Base-by-base conservation (phyloP, 2,888 invertebrate species). In the Thecophora atra region DNA sequence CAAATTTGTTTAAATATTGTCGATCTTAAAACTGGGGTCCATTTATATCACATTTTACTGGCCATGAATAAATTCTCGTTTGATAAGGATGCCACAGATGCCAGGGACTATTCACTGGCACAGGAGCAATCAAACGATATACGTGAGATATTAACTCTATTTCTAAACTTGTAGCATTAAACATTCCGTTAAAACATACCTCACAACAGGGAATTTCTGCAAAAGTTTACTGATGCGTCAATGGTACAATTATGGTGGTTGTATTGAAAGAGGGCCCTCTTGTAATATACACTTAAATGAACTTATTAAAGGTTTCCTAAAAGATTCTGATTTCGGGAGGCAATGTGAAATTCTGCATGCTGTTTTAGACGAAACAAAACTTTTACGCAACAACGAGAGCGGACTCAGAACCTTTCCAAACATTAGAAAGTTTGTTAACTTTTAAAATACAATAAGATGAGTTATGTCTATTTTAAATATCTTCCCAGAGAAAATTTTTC, bases 161-260 rank as follows among this genome's bases (percentile, higher is more conserved):
- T 17, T 52, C 7, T 42, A 62, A 19, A 21, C 24, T 21, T 66
- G 13, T 44, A 17, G 0, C 17, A 26, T 54, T 24, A 28, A 37
- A 51, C 19, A 28, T 42, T 15, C 28, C 19, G n/a, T 28, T 54
- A 24, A 8, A 13, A 6, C 37, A 54, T 7, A 37, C 19, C 47
- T 19, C 17, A 15, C 26, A 44, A 42, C 19, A 85, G 89, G 87
- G 26, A 80, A 83, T 13, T 81, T 89, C 19, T 88, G 89, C 73
- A 88, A 88, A 73, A 87, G 86, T 63, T 88, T 94, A 77, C 86
- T 95, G 76, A 88, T 88, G 47, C 89, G 89, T 70, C 89, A 90
- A 75, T 95, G 95, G 95, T 90, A 90, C 78, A 89, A 90, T 74
- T 83, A 87, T 54, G 89, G 91, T 77, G 92, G 92, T 3, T 81